These are phyloP conservation scores for Polyommatus iphigenia DNA, from an alignment of 2,888 invertebrate species.

Conservation along the genomic window DNA sequence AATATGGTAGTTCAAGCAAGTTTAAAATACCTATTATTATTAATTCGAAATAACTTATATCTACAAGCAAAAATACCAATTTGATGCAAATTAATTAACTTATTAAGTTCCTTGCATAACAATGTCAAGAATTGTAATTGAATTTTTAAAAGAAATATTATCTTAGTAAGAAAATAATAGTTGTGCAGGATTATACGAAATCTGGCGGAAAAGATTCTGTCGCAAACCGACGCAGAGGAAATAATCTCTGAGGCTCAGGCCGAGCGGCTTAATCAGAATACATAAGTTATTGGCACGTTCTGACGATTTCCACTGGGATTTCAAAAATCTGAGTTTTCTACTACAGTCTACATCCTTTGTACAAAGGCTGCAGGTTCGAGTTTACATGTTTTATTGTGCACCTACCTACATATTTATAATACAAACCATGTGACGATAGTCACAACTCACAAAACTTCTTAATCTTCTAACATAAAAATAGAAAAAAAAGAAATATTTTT, in stretches of 20 bases:
- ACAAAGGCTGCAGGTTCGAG: not conserved
- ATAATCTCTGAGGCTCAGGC: not conserved
- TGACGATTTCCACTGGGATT: not conserved
- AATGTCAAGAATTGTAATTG: not conserved
- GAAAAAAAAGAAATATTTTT: no score
- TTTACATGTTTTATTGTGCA: no score
- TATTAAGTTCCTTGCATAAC: not conserved
- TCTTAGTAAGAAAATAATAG: not conserved
- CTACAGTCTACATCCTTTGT: not conserved
- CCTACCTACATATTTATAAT: no score
- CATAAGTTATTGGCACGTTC: slow-evolving; percentile 4
- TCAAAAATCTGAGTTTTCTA: not conserved
- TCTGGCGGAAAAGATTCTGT: slow-evolving; percentile 11
- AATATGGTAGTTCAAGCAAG: no score
- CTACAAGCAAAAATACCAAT: not conserved
- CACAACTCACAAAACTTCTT: no score
- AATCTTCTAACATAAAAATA: no score
- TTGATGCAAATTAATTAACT: not conserved
- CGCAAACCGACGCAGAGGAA: slow-evolving; percentile 4
- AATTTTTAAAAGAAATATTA: not conserved
- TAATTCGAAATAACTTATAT: not conserved
- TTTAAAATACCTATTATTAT: no score
- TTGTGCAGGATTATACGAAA: not conserved
- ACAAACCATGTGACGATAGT: no score
- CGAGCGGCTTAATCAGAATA: slow-evolving; percentile 3